phyloP scores from a whole-genome alignment of 2,113 vertebrate species.

The Raja brachyura region DNA sequence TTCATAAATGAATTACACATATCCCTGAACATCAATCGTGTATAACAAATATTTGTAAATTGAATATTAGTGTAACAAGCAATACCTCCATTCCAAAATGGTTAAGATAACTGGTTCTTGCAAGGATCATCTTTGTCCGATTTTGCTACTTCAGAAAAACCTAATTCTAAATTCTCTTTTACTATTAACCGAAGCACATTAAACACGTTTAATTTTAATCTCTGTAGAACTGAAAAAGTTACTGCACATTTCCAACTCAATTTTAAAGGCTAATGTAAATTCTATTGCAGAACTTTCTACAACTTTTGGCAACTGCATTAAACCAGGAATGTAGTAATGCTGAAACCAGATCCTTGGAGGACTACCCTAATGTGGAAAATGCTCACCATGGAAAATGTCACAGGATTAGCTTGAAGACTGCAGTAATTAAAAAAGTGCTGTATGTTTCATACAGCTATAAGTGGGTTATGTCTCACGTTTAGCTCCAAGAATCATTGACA shows the following conservation, averaged over 20 bases:
- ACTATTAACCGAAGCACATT: conserved; percentile 70
- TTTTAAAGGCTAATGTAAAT: conserved; percentile 18
- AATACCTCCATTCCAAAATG: background rate
- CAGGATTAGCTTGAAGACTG: conserved; percentile 21
- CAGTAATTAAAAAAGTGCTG: conserved; percentile 6
- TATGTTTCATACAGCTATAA: conserved; percentile 14
- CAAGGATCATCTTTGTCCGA: no score
- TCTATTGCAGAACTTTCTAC: background rate
- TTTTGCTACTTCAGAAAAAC: background rate
- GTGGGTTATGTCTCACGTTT: background rate
- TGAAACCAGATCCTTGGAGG: conserved; percentile 24
- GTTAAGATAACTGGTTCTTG: background rate
- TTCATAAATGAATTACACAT: no score
- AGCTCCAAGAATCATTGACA: background rate
- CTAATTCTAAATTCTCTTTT: conserved; percentile 44
- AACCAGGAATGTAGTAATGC: conserved; percentile 23
- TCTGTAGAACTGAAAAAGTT: conserved; percentile 49
- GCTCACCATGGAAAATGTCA: conserved; percentile 14
- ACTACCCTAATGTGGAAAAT: conserved; percentile 34
- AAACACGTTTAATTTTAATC: conserved; percentile 70
- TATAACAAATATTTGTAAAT: no score
- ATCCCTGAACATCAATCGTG: no score
- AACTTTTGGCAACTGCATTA: conserved; percentile 32
- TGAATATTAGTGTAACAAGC: no score
- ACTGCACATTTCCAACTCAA: conserved; percentile 2